These are phyloP conservation scores for Brachypterus glaber DNA, from an alignment of 2,888 invertebrate genomes.

Conservation along the genomic window DNA sequence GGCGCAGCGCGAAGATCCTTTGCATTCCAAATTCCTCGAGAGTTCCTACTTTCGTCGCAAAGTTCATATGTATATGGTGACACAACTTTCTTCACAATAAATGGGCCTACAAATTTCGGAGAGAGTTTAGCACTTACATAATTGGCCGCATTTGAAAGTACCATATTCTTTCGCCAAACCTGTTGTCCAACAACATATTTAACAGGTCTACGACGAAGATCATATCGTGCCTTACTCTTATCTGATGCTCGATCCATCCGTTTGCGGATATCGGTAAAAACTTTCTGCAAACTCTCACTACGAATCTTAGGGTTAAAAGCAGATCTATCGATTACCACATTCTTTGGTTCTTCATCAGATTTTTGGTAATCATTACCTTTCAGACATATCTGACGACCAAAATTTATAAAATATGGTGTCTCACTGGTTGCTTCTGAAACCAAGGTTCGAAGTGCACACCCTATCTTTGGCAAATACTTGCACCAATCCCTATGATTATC, in stretches of 20 bases:
- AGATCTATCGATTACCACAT: too few relatives aligned
- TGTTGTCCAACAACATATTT: conserved; percentile 3
- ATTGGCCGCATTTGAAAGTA: conserved; percentile 19
- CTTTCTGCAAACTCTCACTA: not conserved
- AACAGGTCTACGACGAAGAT: conserved; percentile 6
- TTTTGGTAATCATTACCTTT: conserved; percentile 5
- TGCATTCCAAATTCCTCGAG: conserved; percentile 12
- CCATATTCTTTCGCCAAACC: conserved; percentile 9
- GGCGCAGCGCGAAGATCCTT: too few relatives aligned
- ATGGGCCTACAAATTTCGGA: conserved; percentile 19
- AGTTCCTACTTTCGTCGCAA: conserved; percentile 3
- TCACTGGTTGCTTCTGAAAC: conserved; percentile 17
- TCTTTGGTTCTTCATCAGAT: too few relatives aligned
- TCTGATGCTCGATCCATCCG: conserved; percentile 3
- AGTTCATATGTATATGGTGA: conserved; percentile 8
- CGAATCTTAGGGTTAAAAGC: conserved; percentile 3
- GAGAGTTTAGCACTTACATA: conserved; percentile 21
- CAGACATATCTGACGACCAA: conserved; percentile 15
- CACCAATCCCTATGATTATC: conserved; percentile 23
- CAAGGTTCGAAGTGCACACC: conserved; percentile 18
- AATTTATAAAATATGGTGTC: conserved; percentile 18
- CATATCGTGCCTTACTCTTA: conserved; percentile 9
- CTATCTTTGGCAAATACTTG: conserved; percentile 14
- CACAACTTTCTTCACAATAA: conserved; percentile 4
- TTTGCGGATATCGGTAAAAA: conserved; percentile 3